Evolutionary conservation across 1,140 invertebrate species (phyloP), one percentile per base, ranked within the genome.

Genomic region (Scaptomyza montana): DNA sequence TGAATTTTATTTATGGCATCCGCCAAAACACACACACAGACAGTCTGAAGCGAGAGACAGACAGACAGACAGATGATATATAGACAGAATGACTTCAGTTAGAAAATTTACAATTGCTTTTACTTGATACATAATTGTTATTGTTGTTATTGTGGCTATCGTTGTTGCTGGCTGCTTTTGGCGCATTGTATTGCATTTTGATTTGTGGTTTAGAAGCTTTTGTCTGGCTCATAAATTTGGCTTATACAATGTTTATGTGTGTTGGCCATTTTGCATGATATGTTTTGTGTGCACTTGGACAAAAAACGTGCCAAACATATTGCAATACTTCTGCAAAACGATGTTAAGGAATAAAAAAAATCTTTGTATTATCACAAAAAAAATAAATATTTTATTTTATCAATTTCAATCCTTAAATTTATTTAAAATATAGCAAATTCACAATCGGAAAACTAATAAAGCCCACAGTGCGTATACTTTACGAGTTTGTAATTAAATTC

Each of bases 1-100:
- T 73, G 64, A 79, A 77, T 87, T 87, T 87, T 87, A 87, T 87
- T 87, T 87, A 87, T 87, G 82, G 82, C 82, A 87, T 87, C 82
- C 82, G 82, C 82, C 76, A 66, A 89, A 78, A 68, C 69, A 71
- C 70, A 84, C 30, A 33, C 3, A 41, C 0, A 62, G 13, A 39
- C 19, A 36, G 47, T 47, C 56, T 19, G 39, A 36, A 39, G 4
- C 53, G 43, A 61, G 12, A 25, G 21, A 2, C 21, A 45, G 51
- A 56, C 68, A 46, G 30, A 53, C 75, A 47, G 13, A 53, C 75
- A 47, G 13, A 16, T 87, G 82, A 89, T 87, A 89, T 78, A 89
- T 87, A 87, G 82, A 87, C 75, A 82, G 78, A 89, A 87, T 74
- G 82, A 87, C 84, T 87, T 87, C 72, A 82, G 82, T 89, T 86